Base-by-base conservation (phyloP, 2,797 vertebrate species). In the Molossus molossus region DNA sequence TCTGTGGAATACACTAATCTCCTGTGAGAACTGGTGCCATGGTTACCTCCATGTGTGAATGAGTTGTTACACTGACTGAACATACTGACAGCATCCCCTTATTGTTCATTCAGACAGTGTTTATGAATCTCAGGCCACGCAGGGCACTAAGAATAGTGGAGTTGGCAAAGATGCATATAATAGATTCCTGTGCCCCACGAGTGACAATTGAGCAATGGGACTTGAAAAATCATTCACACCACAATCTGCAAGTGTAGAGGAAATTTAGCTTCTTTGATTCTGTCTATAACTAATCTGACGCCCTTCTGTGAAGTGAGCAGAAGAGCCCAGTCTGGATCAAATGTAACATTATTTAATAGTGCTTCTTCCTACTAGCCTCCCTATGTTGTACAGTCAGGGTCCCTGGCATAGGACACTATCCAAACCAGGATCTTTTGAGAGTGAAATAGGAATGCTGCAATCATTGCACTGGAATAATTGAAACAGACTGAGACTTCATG, bases 31-130 rank as follows among this genome's bases (percentile, higher is more conserved):
- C 82, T 40, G 55, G 81, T 92, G 55, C n/a, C 90, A 91, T 94
- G 69, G 94, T 95, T 96, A 95, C 86, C 29, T 92, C 48, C 15
- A 85, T 82, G 93, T 97, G 79, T 92, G 70, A 92, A 80, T 94
- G 89, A 94, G 69, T 91, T 95, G 80, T 94, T 88, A 94, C 60
- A 58, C 20, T 91, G 95, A 94, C 81, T 82, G 89, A 97, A 91
- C 65, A 64, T 18, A 62, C 40, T 57, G 58, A 86, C 40, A 62
- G 37, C n/a, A 48, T 75, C 60, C 83, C 48, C 33, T 91, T 89
- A 90, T 89, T 88, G 60, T 90, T 95, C 82, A 94, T 96, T 95
- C 84, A 85, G 37, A 88, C 53, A 91, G 64, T 95, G 58, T 88
- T 92, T 89, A 82, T 67, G 17, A 88, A 79, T 29, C 40, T 65